Evolutionary conservation across 2,888 invertebrate species (phyloP).

Genomic region (Eupeodes luniger): DNA sequence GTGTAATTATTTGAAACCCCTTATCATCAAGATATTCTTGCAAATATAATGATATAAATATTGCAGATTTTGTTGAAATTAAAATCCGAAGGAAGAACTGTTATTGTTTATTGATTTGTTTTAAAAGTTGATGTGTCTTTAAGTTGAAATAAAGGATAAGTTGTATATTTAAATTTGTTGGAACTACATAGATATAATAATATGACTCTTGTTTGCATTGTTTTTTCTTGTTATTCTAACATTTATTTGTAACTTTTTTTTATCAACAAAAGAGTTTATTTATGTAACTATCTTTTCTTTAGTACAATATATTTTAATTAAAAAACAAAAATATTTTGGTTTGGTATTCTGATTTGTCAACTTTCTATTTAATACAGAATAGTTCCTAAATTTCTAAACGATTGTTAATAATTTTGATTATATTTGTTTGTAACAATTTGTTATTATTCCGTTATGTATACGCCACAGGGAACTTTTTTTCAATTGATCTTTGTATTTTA

Average conservation of each 20-base stretch:
- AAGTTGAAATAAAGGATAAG: too few relatives aligned
- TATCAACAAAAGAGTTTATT: background rate
- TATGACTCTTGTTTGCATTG: background rate
- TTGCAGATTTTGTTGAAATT: too few relatives aligned
- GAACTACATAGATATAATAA: too few relatives aligned
- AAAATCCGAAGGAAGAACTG: too few relatives aligned
- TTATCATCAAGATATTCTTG: too few relatives aligned
- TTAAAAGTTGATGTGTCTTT: too few relatives aligned
- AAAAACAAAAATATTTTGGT: background rate
- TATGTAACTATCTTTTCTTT: background rate
- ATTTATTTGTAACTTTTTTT: background rate
- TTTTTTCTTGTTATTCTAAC: background rate
- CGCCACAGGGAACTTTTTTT: conserved; percentile 1
- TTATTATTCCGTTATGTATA: background rate
- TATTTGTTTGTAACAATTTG: background rate
- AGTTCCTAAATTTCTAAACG: conserved; percentile 14
- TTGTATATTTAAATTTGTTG: too few relatives aligned
- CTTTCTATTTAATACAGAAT: conserved; percentile 2
- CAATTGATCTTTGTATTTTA: background rate
- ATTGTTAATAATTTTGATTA: background rate
- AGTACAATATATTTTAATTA: background rate
- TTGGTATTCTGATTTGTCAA: background rate
- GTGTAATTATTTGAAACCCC: too few relatives aligned
- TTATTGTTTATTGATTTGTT: too few relatives aligned
- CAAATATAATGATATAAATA: too few relatives aligned